Percentiles rank a stretch among this genome's conserved stretches.
Evolutionary conservation across 1,140 invertebrate species (phyloP).

Genomic region (Cryptotermes secundus): DNA sequence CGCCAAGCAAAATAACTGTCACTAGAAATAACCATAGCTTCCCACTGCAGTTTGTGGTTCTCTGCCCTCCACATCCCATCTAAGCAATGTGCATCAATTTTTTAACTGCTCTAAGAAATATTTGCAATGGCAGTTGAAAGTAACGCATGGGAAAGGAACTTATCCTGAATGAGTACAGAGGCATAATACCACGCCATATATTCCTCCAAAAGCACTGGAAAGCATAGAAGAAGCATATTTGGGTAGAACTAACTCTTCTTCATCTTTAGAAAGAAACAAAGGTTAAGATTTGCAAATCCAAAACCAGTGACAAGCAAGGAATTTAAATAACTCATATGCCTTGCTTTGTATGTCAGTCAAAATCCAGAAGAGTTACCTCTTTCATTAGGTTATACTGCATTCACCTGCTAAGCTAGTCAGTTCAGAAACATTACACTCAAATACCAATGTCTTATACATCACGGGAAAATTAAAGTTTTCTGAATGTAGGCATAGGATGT

Average conservation of each 20-base stretch:
- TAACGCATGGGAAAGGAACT: neutral
- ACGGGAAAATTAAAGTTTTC: neutral
- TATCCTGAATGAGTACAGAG: neutral
- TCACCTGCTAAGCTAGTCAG: neutral
- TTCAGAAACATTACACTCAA: neutral
- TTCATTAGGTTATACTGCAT: conserved; percentile 1
- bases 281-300: neutral
- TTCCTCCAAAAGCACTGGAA: conserved; percentile 1
- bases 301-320: neutral
- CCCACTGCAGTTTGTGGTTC: neutral
- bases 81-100: neutral
- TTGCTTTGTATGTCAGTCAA: neutral
- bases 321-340: too few relatives aligned
- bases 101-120: neutral
- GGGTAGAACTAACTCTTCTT: neutral
- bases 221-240: neutral
- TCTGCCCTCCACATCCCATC: neutral
- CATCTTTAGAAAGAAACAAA: neutral
- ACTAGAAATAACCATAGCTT: neutral
- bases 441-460: neutral
- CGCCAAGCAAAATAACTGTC: neutral
- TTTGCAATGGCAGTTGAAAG: neutral
- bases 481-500: too few relatives aligned
- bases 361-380: conserved; percentile 3
- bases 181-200: neutral